phyloP scores from a whole-genome alignment of 2,888 invertebrate genomes.

The Plagiodera versicolora region DNA sequence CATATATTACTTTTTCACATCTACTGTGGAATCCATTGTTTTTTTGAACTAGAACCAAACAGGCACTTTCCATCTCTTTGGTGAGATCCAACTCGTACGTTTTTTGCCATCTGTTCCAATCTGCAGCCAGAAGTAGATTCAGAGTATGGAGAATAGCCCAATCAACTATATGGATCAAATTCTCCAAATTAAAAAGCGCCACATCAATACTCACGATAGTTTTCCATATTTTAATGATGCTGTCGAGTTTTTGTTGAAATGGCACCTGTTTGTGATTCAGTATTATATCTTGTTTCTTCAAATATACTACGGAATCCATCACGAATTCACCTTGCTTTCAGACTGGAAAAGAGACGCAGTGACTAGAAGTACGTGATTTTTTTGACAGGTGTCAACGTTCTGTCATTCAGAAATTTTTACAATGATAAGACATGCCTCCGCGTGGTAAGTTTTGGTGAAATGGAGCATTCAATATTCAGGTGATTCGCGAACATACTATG shows the following conservation, averaged over 20 bases:
- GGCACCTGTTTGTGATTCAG: slow-evolving; percentile 45
- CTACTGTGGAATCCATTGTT: slow-evolving; percentile 44
- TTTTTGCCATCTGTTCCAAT: slow-evolving; percentile 49
- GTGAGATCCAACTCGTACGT: slow-evolving; percentile 20
- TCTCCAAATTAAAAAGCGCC: slow-evolving; percentile 39
- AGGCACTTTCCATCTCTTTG: slow-evolving; percentile 43
- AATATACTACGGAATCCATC: slow-evolving; percentile 27
- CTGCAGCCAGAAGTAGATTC: slow-evolving; percentile 49
- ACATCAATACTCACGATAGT: slow-evolving; percentile 41
- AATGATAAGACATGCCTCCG: too few relatives aligned
- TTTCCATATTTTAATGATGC: slow-evolving; percentile 47
- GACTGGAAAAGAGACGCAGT: background rate
- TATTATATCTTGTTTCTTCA: slow-evolving; percentile 46
- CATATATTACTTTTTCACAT: slow-evolving; percentile 48
- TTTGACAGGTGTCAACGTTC: background rate
- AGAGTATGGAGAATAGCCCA: slow-evolving; percentile 51
- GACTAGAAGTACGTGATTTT: background rate
- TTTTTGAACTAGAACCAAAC: slow-evolving; percentile 38
- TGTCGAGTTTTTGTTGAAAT: slow-evolving; percentile 44
- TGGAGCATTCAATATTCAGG: too few relatives aligned
- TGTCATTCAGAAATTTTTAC: background rate
- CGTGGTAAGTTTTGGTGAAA: too few relatives aligned
- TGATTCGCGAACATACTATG: too few relatives aligned
- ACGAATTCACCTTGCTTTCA: background rate
- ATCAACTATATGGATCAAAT: slow-evolving; percentile 47